A percentile compares a stretch with the other conserved stretches of the same genome.
These are phyloP conservation scores for Hypselothyrea guttata DNA, from an alignment of 2,888 invertebrate species.

Conservation along the genomic window DNA sequence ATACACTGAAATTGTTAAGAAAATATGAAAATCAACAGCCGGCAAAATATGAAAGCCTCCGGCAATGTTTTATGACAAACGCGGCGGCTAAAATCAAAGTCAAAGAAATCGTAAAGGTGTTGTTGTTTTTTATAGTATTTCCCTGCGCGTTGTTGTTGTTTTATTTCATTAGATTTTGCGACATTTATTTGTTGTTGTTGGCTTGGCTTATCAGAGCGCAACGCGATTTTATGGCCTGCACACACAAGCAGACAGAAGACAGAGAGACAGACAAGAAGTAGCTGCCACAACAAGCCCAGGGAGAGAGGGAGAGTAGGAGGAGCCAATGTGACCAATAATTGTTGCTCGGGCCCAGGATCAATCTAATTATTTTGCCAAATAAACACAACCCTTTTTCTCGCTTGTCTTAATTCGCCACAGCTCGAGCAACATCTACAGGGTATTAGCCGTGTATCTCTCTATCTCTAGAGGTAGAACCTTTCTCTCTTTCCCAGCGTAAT, in stretches of 20 bases:
- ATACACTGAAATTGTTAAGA: conserved; percentile 33
- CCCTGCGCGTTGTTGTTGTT: conserved; percentile 12
- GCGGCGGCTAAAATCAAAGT: conserved; percentile 76
- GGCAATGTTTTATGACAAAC: conserved; percentile 64
- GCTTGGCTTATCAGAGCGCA: conserved; percentile 54
- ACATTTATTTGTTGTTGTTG: conserved; percentile 53
- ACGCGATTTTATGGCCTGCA: conserved; percentile 54
- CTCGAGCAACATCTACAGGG: background rate
- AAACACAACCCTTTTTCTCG: conserved; percentile 60
- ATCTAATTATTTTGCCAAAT: conserved; percentile 81
- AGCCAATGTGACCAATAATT: conserved; percentile 72
- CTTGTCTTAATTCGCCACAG: conserved; percentile 59
- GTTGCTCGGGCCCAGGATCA: conserved; percentile 69
- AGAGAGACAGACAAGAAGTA: conserved; percentile 10
- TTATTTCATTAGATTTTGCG: conserved; percentile 64
- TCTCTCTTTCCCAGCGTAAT: too few species aligned
- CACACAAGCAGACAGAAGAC: background rate
- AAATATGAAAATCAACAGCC: conserved; percentile 68
- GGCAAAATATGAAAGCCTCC: conserved; percentile 72
- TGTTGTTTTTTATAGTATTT: conserved; percentile 26
- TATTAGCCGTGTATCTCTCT: too few species aligned
- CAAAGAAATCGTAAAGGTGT: conserved; percentile 60
- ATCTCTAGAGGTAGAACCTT: too few species aligned
- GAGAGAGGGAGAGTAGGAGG: conserved; percentile 43
- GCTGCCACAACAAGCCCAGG: conserved; percentile 13